These are phyloP conservation scores for Sialia sialis DNA, from an alignment of 2,113 vertebrate species.

Conservation along the genomic window DNA sequence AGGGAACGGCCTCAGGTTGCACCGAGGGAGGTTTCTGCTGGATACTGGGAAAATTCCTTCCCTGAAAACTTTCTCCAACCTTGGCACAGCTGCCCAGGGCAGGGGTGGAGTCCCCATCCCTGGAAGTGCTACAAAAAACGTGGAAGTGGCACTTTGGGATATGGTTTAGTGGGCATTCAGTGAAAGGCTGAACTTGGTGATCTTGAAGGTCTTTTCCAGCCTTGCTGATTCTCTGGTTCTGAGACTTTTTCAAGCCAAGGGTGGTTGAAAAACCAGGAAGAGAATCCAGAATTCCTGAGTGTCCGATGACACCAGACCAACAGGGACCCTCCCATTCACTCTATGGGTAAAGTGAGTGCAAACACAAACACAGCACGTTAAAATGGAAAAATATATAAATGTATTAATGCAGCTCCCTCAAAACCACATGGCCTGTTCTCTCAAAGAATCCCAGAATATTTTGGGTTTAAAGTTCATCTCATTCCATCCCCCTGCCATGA, in stretches of 20 bases:
- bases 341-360: background rate
- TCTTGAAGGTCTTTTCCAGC: background rate
- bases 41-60: background rate
- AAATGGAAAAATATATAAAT: background rate
- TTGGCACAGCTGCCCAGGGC: background rate
- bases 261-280: background rate
- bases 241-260: background rate
- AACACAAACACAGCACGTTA: background rate
- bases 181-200: background rate
- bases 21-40: rapidly evolving
- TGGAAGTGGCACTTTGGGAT: background rate
- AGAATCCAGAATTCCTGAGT: background rate
- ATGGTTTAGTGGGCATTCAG: background rate
- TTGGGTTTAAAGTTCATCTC: background rate
- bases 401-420: background rate
- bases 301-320: rapidly evolving
- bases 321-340: background rate
- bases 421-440: background rate
- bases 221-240: background rate
- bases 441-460: background rate
- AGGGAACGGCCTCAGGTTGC: background rate
- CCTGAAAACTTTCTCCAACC: rapidly evolving
- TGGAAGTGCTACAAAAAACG: background rate
- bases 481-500: background rate
- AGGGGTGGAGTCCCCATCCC: background rate